Evolutionary conservation across 2,888 invertebrate species (phyloP).

Genomic region (Escarpia spicata): DNA sequence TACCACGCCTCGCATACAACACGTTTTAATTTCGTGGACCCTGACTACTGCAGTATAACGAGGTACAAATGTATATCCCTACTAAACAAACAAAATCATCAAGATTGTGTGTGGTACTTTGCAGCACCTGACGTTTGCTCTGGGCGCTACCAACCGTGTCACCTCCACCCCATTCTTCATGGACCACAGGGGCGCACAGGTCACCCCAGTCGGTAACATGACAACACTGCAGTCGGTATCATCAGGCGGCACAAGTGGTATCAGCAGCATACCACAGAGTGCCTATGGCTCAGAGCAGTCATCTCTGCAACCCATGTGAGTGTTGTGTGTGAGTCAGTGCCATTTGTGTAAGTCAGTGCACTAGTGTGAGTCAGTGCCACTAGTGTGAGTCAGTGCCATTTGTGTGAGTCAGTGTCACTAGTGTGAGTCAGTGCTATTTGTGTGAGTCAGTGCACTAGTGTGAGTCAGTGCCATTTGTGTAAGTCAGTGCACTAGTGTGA

Average conservation of each 20-base stretch:
- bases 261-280: slow-evolving; percentile 53
- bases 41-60: too few relatives aligned
- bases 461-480: neutral
- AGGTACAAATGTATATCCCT: neutral
- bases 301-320: neutral
- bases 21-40: too few relatives aligned
- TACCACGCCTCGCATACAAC: too few relatives aligned
- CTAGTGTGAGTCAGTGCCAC: neutral
- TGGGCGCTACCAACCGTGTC: neutral
- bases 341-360: neutral
- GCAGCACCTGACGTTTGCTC: neutral
- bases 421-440: neutral
- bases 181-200: neutral
- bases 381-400: neutral
- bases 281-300: neutral
- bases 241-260: slow-evolving; percentile 51
- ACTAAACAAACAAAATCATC: slow-evolving; percentile 7
- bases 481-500: neutral
- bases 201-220: slow-evolving; percentile 25
- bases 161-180: slow-evolving; percentile 7
- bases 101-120: neutral
- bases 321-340: neutral
- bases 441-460: neutral
- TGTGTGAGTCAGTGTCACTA: neutral
- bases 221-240: slow-evolving; percentile 1